Evolutionary conservation across 2,113 vertebrate genomes (phyloP), one percentile per base, ranked within the genome.

Genomic region (Centropus unirufus): DNA sequence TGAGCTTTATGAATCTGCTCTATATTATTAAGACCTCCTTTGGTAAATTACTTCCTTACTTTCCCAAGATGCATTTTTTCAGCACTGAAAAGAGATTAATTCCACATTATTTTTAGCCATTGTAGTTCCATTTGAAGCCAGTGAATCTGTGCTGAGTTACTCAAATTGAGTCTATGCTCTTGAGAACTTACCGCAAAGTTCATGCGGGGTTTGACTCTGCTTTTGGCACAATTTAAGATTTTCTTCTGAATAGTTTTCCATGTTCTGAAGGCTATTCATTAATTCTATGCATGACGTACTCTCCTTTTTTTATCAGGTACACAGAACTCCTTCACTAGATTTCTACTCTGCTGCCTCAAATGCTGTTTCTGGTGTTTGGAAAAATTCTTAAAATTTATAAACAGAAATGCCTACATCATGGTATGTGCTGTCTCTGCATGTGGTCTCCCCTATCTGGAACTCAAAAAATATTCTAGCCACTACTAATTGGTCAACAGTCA

Each of bases 291-390:
- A 20, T 83, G 46, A 81, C 74, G 20, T 85, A 14, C 29, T 55
- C 8, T 82, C 58, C 16, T 64, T 80, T 93, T 72, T 86, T 83
- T 29, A 49, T 70, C 95, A 99, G 99, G 98, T 89, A 97, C 98
- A 88, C 98, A 99, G 63, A 99, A 98, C 89, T 94, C 92, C 16
- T 91, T 97, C 42, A 89, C 98, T 78, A 99, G 97, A 84, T 99
- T 99, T 92, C 84, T 99, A 59, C 97, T 99, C 24, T 98, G 98
- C 97, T 99, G 99, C 96, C 98, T 99, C 93, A 98, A 98, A 97
- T 99, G 98, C 97, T 99, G 99, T 97, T 99, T 99, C 97, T 99
- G 99, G 99, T 99, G 99, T 97, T 98, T 99, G 97, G 99, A 99
- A 96, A 98, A 97, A 97, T 97, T 99, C 96, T 98, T 99, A 90